Evolutionary conservation across 2,113 vertebrate species (phyloP).

Genomic region (Nannospalax galili): DNA sequence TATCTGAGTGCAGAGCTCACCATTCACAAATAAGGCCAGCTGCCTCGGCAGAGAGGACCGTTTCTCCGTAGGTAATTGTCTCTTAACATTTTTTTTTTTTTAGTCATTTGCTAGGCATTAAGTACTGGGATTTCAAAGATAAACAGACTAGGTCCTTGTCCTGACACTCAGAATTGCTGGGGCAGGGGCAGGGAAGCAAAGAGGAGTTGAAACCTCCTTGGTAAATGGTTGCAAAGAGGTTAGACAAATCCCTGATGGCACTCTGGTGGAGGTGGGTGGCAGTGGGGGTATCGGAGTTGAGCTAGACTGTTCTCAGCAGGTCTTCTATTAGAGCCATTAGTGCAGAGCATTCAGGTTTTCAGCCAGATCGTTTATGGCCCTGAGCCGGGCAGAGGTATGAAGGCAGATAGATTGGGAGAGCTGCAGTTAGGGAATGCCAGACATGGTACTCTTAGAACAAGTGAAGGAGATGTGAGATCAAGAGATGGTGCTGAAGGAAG

Average conservation of each 20-base stretch:
- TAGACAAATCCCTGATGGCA: too few relatives aligned
- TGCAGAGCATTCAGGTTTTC: neutral
- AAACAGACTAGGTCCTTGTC: neutral
- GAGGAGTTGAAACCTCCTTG: neutral
- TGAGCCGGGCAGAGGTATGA: neutral
- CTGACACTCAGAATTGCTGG: neutral
- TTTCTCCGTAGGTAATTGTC: constrained; percentile 65
- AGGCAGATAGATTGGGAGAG: neutral
- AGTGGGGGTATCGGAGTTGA: too few relatives aligned
- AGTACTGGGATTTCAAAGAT: neutral
- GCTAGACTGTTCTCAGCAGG: neutral
- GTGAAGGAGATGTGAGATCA: neutral
- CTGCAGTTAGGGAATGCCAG: neutral
- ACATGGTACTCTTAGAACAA: neutral
- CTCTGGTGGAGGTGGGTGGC: too few relatives aligned
- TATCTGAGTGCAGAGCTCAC: neutral
- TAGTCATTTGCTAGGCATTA: neutral
- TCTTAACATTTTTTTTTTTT: neutral
- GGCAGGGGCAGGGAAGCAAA: neutral
- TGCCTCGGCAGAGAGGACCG: neutral
- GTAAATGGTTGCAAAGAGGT: too few relatives aligned
- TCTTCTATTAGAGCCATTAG: neutral
- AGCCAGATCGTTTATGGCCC: neutral
- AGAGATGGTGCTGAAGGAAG: neutral
- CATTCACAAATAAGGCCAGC: neutral